Evolutionary conservation across 2,113 vertebrate species (phyloP).

Genomic region (Symphodus melops): DNA sequence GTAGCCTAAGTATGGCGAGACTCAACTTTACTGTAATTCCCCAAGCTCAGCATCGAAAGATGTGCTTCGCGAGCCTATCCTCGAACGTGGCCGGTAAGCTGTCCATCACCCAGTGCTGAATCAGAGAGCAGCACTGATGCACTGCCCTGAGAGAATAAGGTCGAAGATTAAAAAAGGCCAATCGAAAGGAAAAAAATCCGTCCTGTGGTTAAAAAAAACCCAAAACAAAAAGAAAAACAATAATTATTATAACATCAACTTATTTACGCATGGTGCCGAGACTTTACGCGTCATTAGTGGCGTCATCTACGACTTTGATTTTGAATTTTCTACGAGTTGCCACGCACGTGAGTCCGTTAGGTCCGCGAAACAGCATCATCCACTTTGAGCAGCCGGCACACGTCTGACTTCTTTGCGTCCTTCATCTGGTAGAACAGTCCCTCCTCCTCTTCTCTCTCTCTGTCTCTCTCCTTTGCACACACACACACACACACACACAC

Average conservation of each 20-base stretch:
- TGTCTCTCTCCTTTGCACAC: background rate
- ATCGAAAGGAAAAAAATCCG: background rate
- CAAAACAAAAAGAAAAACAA: no score
- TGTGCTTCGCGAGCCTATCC: background rate
- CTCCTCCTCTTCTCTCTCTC: constrained; percentile 27
- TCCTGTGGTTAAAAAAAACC: background rate
- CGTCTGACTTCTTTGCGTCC: constrained; percentile 26
- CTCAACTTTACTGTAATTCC: background rate
- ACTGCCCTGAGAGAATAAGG: no score
- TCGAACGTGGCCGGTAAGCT: constrained; percentile 16
- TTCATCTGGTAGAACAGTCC: constrained; percentile 40
- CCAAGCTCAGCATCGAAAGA: background rate
- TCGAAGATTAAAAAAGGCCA: background rate
- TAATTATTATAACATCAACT: constrained; percentile 15
- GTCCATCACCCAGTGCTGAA: constrained; percentile 51
- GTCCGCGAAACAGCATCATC: constrained; percentile 8
- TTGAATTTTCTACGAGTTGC: background rate
- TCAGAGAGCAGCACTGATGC: constrained; percentile 4
- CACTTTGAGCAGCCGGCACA: constrained; percentile 5
- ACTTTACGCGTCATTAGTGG: constrained; percentile 16
- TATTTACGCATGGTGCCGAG: constrained; percentile 45
- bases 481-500: background rate
- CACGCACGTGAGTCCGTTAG: background rate
- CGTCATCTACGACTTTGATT: background rate
- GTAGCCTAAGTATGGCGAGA: background rate